Evolutionary conservation across 2,888 invertebrate genomes (phyloP).

Genomic region (Siphlonurus alternatus): DNA sequence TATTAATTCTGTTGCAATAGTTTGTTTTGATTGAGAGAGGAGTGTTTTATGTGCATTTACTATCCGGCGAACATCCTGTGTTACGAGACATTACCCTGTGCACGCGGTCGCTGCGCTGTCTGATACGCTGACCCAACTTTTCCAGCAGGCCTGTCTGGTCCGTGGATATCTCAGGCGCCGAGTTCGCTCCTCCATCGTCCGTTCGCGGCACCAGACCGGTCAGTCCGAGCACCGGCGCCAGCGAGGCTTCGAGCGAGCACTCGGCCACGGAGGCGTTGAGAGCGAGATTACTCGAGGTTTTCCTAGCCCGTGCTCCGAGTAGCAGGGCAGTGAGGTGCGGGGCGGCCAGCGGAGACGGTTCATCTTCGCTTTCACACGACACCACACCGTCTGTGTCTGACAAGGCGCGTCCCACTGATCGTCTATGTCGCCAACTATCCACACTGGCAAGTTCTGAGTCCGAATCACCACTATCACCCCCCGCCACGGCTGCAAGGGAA

Average conservation of each 20-base stretch:
- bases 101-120: conserved; percentile 37
- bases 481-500: conserved; percentile 13
- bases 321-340: neutral
- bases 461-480: conserved; percentile 14
- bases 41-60: no score
- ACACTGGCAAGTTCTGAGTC: neutral
- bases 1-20: no score
- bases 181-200: neutral
- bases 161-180: conserved; percentile 3
- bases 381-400: neutral
- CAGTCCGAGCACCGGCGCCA: conserved; percentile 1
- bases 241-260: neutral
- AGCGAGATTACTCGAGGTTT: neutral
- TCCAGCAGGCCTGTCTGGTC: conserved; percentile 25
- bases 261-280: neutral
- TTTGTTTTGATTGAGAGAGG: no score
- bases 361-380: neutral
- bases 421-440: neutral
- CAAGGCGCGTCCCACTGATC: neutral
- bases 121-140: conserved; percentile 33
- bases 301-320: neutral
- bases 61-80: no score
- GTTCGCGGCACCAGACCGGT: neutral
- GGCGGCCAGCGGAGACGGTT: neutral
- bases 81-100: conserved; percentile 51